Base-by-base conservation (phyloP, 1,140 invertebrate species). In the Tribolium madens region DNA sequence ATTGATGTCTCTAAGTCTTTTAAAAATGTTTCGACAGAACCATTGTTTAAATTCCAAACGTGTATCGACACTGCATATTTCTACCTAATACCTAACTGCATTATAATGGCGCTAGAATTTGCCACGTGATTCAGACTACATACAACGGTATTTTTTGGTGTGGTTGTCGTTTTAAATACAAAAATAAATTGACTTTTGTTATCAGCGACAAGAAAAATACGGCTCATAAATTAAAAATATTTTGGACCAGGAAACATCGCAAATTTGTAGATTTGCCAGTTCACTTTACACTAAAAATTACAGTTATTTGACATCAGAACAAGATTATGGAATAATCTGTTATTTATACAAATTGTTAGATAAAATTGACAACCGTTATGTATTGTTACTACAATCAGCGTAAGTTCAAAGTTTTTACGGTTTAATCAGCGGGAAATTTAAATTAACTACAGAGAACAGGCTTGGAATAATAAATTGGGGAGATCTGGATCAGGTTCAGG, bases 21-120 rank as follows among this genome's bases (percentile, higher is more conserved):
- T 64, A 13, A 31, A 64, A 64, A 33, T 64, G 57, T 64, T 64
- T 64, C 21, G 57, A 64, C 53, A 2, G 7, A 52, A 15, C 57
- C 26, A 33, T 33, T 64, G 31, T 64, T 64, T 31, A 64, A 64
- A 64, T 64, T 64, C 57, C 57, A 64, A 13, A 12, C 57, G 57
- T 13, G 57, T 64, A 64, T 60, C 18, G 26, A 4, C 57, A 33
- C 21, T 33, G 57, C 57, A 64, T 64, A 64, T 64, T 64, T 64
- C 57, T 13, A 33, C 57, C 31, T 57, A 64, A 64, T 64, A 64
- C 21, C 57, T 64, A 64, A 64, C 57, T 64, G 57, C 57, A 64
- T 64, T 64, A 64, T 64, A 64, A 64, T 64, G 57, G 57, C 57
- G 57, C 26, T 64, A 5, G 52, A 57, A 57, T 57, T 57, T 57